These are phyloP conservation scores for Ooceraea biroi DNA, from an alignment of 1,140 invertebrate genomes.

Conservation along the genomic window DNA sequence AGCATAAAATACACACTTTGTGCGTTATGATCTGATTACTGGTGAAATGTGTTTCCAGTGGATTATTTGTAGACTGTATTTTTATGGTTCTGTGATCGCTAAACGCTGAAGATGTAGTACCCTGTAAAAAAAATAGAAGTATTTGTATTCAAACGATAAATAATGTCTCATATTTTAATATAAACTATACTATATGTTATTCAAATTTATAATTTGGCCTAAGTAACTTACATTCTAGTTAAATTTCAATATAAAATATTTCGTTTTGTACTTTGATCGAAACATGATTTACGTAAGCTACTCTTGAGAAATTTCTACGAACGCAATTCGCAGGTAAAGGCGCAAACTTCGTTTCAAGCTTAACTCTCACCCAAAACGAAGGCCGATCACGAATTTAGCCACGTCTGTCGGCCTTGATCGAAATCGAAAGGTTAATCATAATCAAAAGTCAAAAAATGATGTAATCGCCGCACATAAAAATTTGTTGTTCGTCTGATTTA, in stretches of 20 bases:
- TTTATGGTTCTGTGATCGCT: conserved; percentile 87
- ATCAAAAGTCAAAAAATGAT: conserved; percentile 25
- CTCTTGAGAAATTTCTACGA: neutral
- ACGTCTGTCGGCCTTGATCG: neutral
- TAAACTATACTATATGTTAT: too few relatives aligned
- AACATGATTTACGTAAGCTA: neutral
- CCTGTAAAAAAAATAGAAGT: conserved; percentile 84
- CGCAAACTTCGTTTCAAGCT: conserved; percentile 20
- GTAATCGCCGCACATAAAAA: conserved; percentile 18
- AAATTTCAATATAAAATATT: too few relatives aligned
- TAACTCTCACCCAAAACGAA: neutral
- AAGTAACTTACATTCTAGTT: too few relatives aligned
- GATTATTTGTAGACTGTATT: conserved; percentile 86
- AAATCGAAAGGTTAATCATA: conserved; percentile 22
- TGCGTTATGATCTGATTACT: conserved; percentile 89
- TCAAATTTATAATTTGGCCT: too few relatives aligned
- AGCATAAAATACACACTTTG: conserved; percentile 81
- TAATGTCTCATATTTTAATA: neutral
- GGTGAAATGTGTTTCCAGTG: conserved; percentile 81
- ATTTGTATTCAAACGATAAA: neutral
- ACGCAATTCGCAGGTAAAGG: neutral
- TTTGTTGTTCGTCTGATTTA: neutral
- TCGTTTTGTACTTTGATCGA: neutral
- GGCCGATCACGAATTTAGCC: conserved; percentile 14
- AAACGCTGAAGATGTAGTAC: conserved; percentile 87